Conservation (phyloP, 2,113 vertebrate species). For the Dascyllus trimaculatus region DNA sequence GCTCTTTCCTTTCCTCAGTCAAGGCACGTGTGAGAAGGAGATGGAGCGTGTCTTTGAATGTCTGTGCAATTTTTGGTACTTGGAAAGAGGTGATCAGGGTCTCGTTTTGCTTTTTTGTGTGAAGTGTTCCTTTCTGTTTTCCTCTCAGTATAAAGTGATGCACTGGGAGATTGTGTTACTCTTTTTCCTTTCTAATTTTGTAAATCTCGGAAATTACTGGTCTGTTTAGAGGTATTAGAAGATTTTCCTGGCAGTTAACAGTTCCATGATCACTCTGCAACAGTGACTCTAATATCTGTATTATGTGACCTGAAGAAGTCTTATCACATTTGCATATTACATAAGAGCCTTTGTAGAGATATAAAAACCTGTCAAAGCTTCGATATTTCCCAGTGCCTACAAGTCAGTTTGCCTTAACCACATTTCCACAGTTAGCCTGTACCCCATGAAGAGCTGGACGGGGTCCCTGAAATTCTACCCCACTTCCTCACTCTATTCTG, state of each 20-base stretch:
- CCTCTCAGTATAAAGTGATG: slow-evolving; percentile 55
- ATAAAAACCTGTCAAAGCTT: slow-evolving; percentile 37
- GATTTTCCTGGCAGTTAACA: slow-evolving; percentile 75
- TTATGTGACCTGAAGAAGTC: slow-evolving; percentile 47
- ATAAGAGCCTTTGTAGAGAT: slow-evolving; percentile 63
- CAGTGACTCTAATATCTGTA: slow-evolving; percentile 56
- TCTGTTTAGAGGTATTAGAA: slow-evolving; percentile 61
- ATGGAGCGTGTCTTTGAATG: slow-evolving; percentile 47
- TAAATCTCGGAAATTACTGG: slow-evolving; percentile 67
- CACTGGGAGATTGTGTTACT: slow-evolving; percentile 52
- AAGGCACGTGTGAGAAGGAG: slow-evolving; percentile 28
- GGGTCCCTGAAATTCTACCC: slow-evolving; percentile 55
- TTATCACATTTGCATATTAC: slow-evolving; percentile 73
- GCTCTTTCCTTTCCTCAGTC: slow-evolving; percentile 30
- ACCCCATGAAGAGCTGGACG: slow-evolving; percentile 50
- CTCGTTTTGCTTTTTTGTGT: slow-evolving; percentile 32
- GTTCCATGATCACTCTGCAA: slow-evolving; percentile 70
- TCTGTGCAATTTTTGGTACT: slow-evolving; percentile 20
- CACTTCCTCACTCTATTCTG: slow-evolving; percentile 35
- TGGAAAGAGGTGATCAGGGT: slow-evolving; percentile 9
- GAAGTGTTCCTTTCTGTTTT: slow-evolving; percentile 47
- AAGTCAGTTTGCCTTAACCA: slow-evolving; percentile 51
- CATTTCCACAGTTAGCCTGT: slow-evolving; percentile 62
- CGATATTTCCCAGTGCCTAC: slow-evolving; percentile 46
- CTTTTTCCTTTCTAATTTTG: slow-evolving; percentile 65